A percentile compares a stretch with the other conserved stretches of the same genome.
Conservation (phyloP, 2,797 vertebrate species). For the Heteromormyrus szaboi region DNA sequence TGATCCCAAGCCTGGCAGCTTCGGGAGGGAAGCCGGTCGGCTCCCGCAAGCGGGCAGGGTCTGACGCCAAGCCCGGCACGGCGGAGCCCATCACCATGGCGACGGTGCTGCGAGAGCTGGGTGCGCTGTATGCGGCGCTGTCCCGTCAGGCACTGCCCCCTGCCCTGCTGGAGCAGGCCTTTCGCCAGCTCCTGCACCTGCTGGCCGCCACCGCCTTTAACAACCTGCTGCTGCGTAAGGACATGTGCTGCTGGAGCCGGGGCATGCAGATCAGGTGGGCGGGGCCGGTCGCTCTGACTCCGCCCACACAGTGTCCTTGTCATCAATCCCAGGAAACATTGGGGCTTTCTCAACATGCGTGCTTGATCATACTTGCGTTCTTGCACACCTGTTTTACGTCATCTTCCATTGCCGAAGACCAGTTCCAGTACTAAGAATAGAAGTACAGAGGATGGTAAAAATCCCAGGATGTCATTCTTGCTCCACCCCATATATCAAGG, state of each 20-base stretch:
- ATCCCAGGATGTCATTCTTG: not conserved
- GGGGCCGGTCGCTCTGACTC: not conserved
- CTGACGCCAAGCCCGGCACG: constrained; percentile 39
- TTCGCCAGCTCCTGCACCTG: constrained; percentile 64
- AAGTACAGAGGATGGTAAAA: not conserved
- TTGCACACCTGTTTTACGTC: too few species aligned
- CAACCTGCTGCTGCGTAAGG: constrained; percentile 68
- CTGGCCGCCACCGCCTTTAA: constrained; percentile 61
- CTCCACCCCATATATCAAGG: too few species aligned
- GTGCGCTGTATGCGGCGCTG: constrained; percentile 46
- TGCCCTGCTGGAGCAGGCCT: constrained; percentile 52
- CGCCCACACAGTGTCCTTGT: not conserved
- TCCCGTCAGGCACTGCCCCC: constrained; percentile 48
- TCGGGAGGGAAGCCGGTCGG: constrained; percentile 35
- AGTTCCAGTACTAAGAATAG: not conserved
- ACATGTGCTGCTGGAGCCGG: constrained; percentile 66
- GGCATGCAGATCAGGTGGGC: constrained; percentile 71
- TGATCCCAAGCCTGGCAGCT: constrained; percentile 56
- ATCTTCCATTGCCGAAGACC: too few species aligned
- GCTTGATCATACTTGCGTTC: not conserved
- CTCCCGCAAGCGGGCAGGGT: constrained; percentile 46
- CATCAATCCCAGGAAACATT: not conserved
- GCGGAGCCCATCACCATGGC: constrained; percentile 50
- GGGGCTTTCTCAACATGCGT: not conserved
- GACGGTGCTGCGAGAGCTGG: constrained; percentile 58